Percentiles rank a stretch among this genome's conserved stretches.
These are phyloP conservation scores for Sarcophaga caerulescens DNA, from an alignment of 2,888 invertebrate genomes.

Conservation along the genomic window DNA sequence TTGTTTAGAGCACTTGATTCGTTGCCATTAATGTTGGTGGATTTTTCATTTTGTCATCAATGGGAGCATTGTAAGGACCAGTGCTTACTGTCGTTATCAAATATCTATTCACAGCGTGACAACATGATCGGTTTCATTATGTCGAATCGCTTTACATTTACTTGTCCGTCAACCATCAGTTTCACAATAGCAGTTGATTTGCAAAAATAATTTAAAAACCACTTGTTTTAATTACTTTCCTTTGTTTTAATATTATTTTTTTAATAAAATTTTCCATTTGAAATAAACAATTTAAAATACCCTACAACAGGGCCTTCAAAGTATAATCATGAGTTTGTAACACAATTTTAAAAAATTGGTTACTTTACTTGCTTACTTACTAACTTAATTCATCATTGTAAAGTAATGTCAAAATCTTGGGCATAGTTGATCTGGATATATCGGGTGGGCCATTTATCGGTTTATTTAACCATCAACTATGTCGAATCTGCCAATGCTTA, in stretches of 20 bases:
- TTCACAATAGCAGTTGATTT: slow-evolving; percentile 26
- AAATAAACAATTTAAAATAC: no score
- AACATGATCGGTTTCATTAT: background rate
- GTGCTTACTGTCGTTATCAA: background rate
- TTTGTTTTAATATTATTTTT: background rate
- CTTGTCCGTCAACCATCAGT: slow-evolving; percentile 3
- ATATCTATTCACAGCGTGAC: slow-evolving; percentile 14
- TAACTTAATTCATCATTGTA: no score
- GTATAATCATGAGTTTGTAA: no score
- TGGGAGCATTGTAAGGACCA: no score
- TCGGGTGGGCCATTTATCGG: no score
- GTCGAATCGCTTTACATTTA: background rate
- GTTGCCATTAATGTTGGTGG: background rate
- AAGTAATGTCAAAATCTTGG: no score
- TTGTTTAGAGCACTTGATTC: slow-evolving; percentile 38
- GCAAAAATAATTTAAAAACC: slow-evolving; percentile 25
- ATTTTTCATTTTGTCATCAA: background rate
- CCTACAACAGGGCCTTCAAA: no score
- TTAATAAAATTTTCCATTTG: background rate
- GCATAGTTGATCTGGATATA: no score
- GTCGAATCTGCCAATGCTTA: no score
- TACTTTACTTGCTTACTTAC: no score
- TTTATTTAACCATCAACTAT: no score
- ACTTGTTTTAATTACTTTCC: slow-evolving; percentile 3
- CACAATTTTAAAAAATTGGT: no score